Evolutionary conservation across 2,888 invertebrate species (phyloP).

Genomic region (Listrodromus nycthemerus): DNA sequence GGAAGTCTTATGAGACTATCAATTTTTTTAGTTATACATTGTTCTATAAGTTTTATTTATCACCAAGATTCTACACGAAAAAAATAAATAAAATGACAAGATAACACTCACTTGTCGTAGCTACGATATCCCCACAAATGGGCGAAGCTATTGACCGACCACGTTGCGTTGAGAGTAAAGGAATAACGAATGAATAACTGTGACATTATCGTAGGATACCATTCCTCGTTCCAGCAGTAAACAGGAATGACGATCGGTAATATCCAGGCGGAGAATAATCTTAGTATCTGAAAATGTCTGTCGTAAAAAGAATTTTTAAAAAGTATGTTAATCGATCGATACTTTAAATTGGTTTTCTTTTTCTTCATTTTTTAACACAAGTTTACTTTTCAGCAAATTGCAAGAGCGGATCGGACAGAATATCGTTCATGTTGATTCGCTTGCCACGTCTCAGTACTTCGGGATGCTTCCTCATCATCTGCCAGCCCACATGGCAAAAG

Average conservation of each 20-base stretch:
- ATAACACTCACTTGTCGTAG: conserved; percentile 78
- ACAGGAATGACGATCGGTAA: conserved; percentile 87
- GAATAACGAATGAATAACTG: conserved; percentile 85
- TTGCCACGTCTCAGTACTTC: no score
- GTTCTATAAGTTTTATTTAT: background rate
- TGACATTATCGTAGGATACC: conserved; percentile 84
- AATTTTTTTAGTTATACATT: background rate
- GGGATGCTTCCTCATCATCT: no score
- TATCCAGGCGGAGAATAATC: conserved; percentile 86
- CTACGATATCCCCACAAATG: conserved; percentile 83
- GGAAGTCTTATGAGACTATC: no score
- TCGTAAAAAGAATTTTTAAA: conserved; percentile 16
- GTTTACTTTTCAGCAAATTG: conserved; percentile 86
- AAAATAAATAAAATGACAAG: background rate
- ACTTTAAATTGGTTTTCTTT: background rate
- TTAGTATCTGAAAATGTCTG: conserved; percentile 85
- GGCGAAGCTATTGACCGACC: conserved; percentile 87
- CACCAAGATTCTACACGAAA: background rate
- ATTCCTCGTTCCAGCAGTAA: conserved; percentile 86
- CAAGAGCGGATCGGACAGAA: no score
- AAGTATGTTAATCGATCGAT: conserved; percentile 2
- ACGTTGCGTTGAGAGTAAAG: conserved; percentile 86
- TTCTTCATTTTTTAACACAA: background rate
- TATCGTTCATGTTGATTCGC: no score
- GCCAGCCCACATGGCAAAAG: no score